Conservation (phyloP, 2,888 invertebrate genomes). For the Drosophila quinaria region DNA sequence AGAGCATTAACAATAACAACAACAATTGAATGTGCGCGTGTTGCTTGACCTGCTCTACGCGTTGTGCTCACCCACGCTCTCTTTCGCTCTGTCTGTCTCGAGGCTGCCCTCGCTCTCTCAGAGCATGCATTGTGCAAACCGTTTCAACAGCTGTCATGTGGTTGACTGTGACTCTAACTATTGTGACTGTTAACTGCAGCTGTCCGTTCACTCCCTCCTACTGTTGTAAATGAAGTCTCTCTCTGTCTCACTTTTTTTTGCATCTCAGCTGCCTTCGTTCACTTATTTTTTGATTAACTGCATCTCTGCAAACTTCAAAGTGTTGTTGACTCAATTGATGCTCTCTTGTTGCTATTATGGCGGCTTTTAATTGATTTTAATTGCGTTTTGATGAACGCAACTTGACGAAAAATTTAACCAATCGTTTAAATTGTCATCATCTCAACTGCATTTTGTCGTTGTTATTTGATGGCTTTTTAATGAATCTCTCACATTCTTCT, state of each 20-base stretch:
- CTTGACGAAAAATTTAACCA: conserved; percentile 50
- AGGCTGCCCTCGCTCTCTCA: conserved; percentile 12
- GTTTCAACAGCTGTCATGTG: conserved; percentile 70
- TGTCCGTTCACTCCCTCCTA: conserved; percentile 17
- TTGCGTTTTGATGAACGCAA: conserved; percentile 70
- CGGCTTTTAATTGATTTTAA: conserved; percentile 77
- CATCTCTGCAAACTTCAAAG: conserved; percentile 52
- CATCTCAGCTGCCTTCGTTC: conserved; percentile 1
- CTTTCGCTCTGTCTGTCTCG: conserved; percentile 12
- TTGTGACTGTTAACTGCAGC: conserved; percentile 33
- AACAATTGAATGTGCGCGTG: conserved; percentile 58
- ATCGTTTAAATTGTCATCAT: conserved; percentile 46
- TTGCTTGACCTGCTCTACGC: conserved; percentile 70
- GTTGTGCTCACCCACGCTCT: conserved; percentile 65
- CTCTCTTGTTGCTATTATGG: conserved; percentile 34
- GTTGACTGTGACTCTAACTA: conserved; percentile 24
- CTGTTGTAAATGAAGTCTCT: conserved; percentile 5
- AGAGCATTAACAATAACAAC: conserved; percentile 50
- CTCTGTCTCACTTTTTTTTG: neutral
- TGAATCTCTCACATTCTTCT: conserved; percentile 16
- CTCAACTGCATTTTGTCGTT: conserved; percentile 44
- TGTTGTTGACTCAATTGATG: conserved; percentile 41
- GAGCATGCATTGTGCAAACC: conserved; percentile 46
- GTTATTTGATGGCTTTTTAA: conserved; percentile 39
- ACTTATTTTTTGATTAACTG: conserved; percentile 41